These are phyloP conservation scores for Drosophila neotestacea DNA, from an alignment of 2,888 invertebrate genomes.

Conservation along the genomic window DNA sequence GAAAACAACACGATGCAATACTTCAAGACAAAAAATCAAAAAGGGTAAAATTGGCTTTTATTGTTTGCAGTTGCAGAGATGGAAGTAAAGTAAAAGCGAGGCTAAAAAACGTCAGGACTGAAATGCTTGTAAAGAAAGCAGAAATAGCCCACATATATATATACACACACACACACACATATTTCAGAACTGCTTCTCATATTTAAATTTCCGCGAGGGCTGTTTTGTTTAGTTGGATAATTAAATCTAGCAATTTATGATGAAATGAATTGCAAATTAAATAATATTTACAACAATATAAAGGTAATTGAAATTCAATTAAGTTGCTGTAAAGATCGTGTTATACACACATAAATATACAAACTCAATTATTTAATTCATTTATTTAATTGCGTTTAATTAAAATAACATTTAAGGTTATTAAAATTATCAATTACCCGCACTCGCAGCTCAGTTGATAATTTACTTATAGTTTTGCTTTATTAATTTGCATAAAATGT, in stretches of 20 bases:
- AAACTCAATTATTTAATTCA: slow-evolving; percentile 6
- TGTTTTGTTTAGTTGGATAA: slow-evolving; percentile 14
- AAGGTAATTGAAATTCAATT: slow-evolving; percentile 20
- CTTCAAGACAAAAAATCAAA: background rate
- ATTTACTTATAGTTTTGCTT: slow-evolving; percentile 15
- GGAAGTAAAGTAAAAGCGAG: background rate
- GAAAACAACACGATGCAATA: background rate
- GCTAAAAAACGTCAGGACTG: background rate
- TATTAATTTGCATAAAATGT: slow-evolving; percentile 1
- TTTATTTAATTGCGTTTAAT: slow-evolving; percentile 10
- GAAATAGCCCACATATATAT: background rate
- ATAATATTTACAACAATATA: background rate
- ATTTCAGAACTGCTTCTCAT: background rate
- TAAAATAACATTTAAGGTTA: slow-evolving; percentile 7
- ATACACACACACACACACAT: background rate
- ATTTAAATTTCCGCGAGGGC: background rate
- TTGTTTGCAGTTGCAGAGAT: slow-evolving; percentile 4
- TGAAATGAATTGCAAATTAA: slow-evolving; percentile 2
- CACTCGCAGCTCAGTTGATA: slow-evolving; percentile 3
- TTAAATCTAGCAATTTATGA: background rate
- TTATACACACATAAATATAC: background rate
- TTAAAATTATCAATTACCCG: slow-evolving; percentile 15
- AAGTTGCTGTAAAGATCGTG: slow-evolving; percentile 4
- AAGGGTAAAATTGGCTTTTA: background rate
- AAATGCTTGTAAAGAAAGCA: slow-evolving; percentile 13